A percentile compares a stretch with the other conserved stretches of the same genome.
Conservation (phyloP, 2,797 vertebrate species). For the Acestrorhynchus altus region DNA sequence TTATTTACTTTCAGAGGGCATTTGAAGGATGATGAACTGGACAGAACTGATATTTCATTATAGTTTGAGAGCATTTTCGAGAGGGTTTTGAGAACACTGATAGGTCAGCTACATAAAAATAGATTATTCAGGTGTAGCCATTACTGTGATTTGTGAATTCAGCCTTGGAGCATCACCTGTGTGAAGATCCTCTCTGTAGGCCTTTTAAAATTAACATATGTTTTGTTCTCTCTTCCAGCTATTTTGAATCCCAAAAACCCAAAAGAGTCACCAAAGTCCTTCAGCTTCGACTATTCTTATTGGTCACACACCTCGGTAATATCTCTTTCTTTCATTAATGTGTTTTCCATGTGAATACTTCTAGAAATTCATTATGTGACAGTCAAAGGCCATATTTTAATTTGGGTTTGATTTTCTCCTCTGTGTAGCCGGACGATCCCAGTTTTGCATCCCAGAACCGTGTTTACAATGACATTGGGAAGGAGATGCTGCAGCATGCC, state of each 20-base stretch:
- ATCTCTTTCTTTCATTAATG: constrained; percentile 16
- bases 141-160: not conserved
- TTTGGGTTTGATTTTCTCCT: constrained; percentile 29
- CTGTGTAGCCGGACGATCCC: constrained; percentile 87
- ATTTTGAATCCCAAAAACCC: constrained; percentile 98
- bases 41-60: not conserved
- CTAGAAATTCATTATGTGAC: constrained; percentile 14
- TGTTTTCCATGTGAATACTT: constrained; percentile 1
- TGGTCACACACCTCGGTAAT: constrained; percentile 98
- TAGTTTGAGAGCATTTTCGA: not conserved
- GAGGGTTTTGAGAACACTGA: not conserved
- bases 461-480: constrained; percentile 98
- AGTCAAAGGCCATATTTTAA: not conserved
- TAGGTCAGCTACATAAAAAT: not conserved
- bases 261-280: constrained; percentile 96
- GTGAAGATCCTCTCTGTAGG: not conserved
- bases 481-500: constrained; percentile 96
- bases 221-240: constrained; percentile 74
- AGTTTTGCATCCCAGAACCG: constrained; percentile 92
- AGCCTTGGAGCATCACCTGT: not conserved
- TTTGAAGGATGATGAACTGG: not conserved
- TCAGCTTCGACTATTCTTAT: constrained; percentile 99
- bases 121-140: not conserved
- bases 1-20: not conserved
- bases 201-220: not conserved